Conservation (phyloP, 2,888 invertebrate species). For the Mythimna pallens region DNA sequence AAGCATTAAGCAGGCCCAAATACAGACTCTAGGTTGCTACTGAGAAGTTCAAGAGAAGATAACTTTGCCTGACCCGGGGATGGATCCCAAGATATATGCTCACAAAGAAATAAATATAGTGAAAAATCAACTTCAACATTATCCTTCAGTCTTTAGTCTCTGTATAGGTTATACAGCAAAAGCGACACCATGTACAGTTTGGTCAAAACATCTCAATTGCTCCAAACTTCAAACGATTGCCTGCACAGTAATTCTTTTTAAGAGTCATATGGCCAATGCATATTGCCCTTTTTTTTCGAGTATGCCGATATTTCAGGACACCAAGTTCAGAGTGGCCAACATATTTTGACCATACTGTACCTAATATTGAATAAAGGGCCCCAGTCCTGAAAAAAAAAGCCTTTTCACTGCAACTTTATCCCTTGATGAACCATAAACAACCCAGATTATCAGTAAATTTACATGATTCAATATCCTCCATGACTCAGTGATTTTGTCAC, state of each 20-base stretch:
- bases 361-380: background rate
- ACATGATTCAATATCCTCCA: constrained; percentile 50
- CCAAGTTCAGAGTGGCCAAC: no score
- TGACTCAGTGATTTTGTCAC: constrained; percentile 58
- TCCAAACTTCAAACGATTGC: no score
- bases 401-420: constrained; percentile 4
- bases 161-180: no score
- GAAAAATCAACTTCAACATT: no score
- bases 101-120: no score
- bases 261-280: no score
- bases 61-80: background rate
- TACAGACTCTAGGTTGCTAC: background rate
- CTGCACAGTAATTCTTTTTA: background rate
- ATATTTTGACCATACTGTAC: no score
- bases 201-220: no score
- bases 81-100: background rate
- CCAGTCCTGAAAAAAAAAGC: background rate
- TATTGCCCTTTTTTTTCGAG: no score
- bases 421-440: constrained; percentile 12
- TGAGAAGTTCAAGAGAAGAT: background rate
- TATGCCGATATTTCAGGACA: no score
- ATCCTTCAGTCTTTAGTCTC: no score
- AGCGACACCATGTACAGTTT: no score
- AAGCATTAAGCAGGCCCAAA: background rate
- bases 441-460: constrained; percentile 24